A percentile compares a stretch with the other conserved stretches of the same genome.
Conservation (phyloP, 2,888 invertebrate genomes). For the Drosophila cyrtoloma region DNA sequence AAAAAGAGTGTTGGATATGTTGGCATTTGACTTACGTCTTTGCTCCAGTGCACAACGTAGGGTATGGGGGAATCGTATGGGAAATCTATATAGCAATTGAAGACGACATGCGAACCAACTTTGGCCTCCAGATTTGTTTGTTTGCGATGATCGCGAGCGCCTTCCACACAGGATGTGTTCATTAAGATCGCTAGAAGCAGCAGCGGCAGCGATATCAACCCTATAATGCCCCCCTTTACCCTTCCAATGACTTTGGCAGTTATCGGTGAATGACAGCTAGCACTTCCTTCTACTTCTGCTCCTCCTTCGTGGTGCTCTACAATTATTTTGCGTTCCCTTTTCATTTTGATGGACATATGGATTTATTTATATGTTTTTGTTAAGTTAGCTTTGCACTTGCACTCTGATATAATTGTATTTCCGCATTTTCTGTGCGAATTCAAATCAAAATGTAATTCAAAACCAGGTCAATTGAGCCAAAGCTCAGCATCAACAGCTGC, state of each 20-base stretch:
- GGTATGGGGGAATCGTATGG: constrained; percentile 94
- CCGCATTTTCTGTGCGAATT: constrained; percentile 37
- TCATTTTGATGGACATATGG: constrained; percentile 40
- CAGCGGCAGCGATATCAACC: constrained; percentile 4
- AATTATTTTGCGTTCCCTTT: constrained; percentile 29
- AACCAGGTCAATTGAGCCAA: constrained; percentile 70
- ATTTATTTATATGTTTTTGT: not conserved
- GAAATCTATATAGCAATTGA: constrained; percentile 89
- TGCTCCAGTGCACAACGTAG: constrained; percentile 95
- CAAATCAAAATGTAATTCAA: constrained; percentile 34
- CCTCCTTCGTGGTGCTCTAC: not conserved
- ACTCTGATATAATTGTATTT: constrained; percentile 14
- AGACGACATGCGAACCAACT: constrained; percentile 85
- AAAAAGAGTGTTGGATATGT: constrained; percentile 1
- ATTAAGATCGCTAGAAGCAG: constrained; percentile 76
- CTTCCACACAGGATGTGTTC: constrained; percentile 83
- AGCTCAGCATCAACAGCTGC: constrained; percentile 5
- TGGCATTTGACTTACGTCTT: constrained; percentile 89
- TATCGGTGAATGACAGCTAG: constrained; percentile 26
- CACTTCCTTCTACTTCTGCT: not conserved
- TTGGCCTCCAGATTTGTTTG: constrained; percentile 84
- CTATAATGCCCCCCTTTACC: constrained; percentile 1
- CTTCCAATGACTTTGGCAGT: constrained; percentile 39
- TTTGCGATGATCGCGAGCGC: constrained; percentile 78
- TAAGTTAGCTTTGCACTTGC: constrained; percentile 19